Evolutionary conservation across 2,113 vertebrate species (phyloP).

Genomic region (Catharus minimus): DNA sequence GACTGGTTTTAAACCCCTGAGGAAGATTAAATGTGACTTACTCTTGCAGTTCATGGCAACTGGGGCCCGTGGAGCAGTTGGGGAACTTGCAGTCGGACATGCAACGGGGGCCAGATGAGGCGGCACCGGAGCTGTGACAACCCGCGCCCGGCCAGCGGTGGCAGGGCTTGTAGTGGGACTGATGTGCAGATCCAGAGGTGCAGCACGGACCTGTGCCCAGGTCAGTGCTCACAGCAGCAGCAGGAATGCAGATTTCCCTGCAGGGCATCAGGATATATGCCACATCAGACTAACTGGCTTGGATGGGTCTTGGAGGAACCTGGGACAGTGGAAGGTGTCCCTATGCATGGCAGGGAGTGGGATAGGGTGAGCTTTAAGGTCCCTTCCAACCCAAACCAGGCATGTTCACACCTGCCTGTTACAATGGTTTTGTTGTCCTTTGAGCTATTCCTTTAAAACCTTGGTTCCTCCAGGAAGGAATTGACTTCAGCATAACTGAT

Average conservation of each 20-base stretch:
- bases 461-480: background rate
- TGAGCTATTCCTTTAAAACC: background rate
- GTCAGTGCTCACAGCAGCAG: constrained; percentile 61
- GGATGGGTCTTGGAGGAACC: accelerated
- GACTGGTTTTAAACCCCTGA: background rate
- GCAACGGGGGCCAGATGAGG: constrained; percentile 87
- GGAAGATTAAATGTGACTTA: background rate
- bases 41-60: constrained; percentile 84
- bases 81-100: constrained; percentile 90
- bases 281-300: background rate
- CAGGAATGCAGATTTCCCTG: background rate
- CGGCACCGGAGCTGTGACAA: constrained; percentile 90
- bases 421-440: background rate
- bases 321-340: background rate
- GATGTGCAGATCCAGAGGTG: constrained; percentile 91
- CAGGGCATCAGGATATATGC: accelerated
- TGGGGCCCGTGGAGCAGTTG: constrained; percentile 93
- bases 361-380: accelerated
- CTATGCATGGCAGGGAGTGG: background rate
- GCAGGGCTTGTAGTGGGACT: constrained; percentile 87
- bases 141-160: constrained; percentile 84
- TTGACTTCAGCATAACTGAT: background rate
- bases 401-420: background rate
- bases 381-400: background rate
- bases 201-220: constrained; percentile 79